Base-by-base conservation (phyloP, 2,797 vertebrate genomes). In the Buphagus erythrorhynchus region DNA sequence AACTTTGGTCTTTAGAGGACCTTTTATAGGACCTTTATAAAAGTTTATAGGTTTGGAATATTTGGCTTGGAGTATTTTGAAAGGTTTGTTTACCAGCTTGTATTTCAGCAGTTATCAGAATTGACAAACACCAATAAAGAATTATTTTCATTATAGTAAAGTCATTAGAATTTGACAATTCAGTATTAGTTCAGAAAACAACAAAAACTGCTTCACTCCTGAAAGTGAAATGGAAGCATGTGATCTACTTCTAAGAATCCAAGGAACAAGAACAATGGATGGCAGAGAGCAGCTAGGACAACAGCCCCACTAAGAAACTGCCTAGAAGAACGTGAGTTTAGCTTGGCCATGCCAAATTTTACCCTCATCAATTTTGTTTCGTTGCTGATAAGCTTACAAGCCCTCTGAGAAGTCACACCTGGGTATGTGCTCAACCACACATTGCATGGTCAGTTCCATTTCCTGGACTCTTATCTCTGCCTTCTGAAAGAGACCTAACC, bases 311-410 rank as follows among this genome's bases (percentile, higher is more conserved):
- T 16, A 16, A 63, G 13, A 78, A 63, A 89, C 10, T 12, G 24
- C 38, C 35, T 3, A 24, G 9, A 59, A 55, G 6, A 78, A 81
- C 0, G 0, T 0, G 0, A 72, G 11, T 26, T 66, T 29, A 4
- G 22, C 31, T 74, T 11, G 11, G 20, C 16, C 11, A 17, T 25
- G n/a, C 4, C 4, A 1, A 18, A 28, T 33, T 87, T 74, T 63
- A 68, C 10, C 51, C 24, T 40, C 18, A 45, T 4, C 43, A 58
- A 5, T 46, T 81, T 16, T 35, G 13, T 21, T 75, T 52, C 24
- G 16, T 33, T 90, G 72, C 49, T 29, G 11, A 24, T 25, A 48
- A 54, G 25, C 20, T 83, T 59, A 52, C 10, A 59, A 62, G 28
- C 31, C 61, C 24, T 46, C 52, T 45, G 62, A 63, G 26, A 77